These are phyloP conservation scores for Peromyscus aztecus DNA, from an alignment of 2,797 vertebrate genomes.

Conservation along the genomic window DNA sequence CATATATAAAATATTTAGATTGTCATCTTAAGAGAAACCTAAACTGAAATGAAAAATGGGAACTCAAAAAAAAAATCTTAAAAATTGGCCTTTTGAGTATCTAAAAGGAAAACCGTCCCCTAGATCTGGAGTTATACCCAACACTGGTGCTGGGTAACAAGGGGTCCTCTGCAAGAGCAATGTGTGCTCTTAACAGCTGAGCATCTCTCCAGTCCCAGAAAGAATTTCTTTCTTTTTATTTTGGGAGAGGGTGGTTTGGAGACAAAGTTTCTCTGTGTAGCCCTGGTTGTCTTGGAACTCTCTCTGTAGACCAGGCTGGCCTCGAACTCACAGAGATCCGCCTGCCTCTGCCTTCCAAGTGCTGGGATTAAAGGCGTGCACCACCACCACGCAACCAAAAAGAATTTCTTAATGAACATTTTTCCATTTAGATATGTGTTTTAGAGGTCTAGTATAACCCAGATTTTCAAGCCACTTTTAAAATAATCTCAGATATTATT, in stretches of 20 bases:
- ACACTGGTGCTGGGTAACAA: not conserved
- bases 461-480: constrained; percentile 25
- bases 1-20: not conserved
- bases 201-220: not conserved
- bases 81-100: not conserved
- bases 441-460: not conserved
- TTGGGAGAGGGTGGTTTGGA: not conserved
- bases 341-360: not conserved
- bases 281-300: not conserved
- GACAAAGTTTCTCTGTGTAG: not conserved
- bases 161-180: not conserved
- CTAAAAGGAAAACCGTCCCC: not conserved
- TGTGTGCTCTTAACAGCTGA: not conserved
- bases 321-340: not conserved
- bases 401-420: constrained; percentile 1
- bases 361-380: too few species aligned
- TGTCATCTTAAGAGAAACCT: not conserved
- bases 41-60: not conserved
- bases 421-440: not conserved
- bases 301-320: not conserved
- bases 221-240: not conserved
- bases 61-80: not conserved
- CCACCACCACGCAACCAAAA: not conserved
- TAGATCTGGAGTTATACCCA: not conserved
- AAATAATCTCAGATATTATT: not conserved